These are phyloP conservation scores for Bufo bufo DNA, from an alignment of 2,113 vertebrate genomes.

Conservation along the genomic window DNA sequence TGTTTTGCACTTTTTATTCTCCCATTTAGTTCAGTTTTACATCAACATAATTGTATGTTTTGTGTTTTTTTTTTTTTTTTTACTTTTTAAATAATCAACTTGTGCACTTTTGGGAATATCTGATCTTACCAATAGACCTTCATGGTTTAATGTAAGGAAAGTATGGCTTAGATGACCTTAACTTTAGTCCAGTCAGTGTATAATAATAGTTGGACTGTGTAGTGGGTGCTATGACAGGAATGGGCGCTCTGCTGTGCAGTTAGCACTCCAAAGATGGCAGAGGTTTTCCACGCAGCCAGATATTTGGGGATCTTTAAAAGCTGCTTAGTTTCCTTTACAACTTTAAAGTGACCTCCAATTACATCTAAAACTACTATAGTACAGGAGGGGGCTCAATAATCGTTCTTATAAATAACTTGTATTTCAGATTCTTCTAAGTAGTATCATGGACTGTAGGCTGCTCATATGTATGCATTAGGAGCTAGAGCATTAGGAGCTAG, in stretches of 20 bases:
- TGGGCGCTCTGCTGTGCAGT: not conserved
- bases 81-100: slow-evolving; percentile 5
- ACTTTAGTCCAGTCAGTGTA: not conserved
- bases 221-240: not conserved
- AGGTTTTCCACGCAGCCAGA: not conserved
- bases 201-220: not conserved
- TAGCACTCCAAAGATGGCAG: not conserved
- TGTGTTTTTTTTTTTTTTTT: not conserved
- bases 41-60: not conserved
- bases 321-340: not conserved
- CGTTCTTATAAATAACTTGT: too few species aligned
- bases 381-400: too few species aligned
- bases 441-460: too few species aligned
- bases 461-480: too few species aligned
- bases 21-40: not conserved
- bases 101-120: slow-evolving; percentile 34
- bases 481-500: too few species aligned
- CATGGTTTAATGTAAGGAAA: slow-evolving; percentile 13
- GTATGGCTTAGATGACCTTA: not conserved
- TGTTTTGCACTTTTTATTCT: slow-evolving; percentile 47
- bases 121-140: slow-evolving; percentile 5
- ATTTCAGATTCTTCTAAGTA: too few species aligned
- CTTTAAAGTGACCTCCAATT: not conserved
- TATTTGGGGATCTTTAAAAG: not conserved
- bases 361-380: too few species aligned